phyloP scores from a whole-genome alignment of 2,113 vertebrate genomes.

The Cebus imitator region DNA sequence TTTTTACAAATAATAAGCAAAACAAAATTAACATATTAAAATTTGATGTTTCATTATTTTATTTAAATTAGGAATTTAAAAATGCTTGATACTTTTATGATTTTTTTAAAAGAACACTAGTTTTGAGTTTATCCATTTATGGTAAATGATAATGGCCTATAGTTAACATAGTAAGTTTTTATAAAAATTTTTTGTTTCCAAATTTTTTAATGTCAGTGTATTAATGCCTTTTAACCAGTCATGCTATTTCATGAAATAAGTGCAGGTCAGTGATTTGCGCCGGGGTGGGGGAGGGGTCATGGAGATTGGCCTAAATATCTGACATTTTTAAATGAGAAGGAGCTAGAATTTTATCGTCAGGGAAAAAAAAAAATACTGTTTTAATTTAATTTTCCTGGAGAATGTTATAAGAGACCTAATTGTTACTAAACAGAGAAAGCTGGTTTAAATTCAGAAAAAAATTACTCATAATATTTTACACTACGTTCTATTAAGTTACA shows the following conservation, averaged over 20 bases:
- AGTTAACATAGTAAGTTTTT: neutral
- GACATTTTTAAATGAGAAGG: neutral
- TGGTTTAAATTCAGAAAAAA: slow-evolving; percentile 11
- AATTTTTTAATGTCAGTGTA: neutral
- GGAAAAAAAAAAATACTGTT: neutral
- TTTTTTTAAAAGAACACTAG: neutral
- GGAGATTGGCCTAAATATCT: neutral
- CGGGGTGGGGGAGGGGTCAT: no score
- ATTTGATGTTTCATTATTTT: neutral
- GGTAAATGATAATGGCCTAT: neutral
- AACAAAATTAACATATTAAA: neutral
- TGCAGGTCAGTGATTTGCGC: neutral
- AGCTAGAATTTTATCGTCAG: neutral
- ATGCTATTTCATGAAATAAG: neutral
- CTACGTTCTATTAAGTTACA: neutral
- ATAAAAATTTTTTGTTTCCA: neutral
- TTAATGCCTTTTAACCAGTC: neutral
- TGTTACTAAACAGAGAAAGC: neutral
- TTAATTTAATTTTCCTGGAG: neutral
- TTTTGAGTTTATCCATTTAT: slow-evolving; percentile 13
- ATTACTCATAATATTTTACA: neutral
- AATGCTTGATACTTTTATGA: neutral
- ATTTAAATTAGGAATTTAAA: neutral
- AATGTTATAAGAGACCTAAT: neutral
- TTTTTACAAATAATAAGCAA: neutral